phyloP scores from a whole-genome alignment of 2,797 vertebrate genomes.

The Chromis chromis region DNA sequence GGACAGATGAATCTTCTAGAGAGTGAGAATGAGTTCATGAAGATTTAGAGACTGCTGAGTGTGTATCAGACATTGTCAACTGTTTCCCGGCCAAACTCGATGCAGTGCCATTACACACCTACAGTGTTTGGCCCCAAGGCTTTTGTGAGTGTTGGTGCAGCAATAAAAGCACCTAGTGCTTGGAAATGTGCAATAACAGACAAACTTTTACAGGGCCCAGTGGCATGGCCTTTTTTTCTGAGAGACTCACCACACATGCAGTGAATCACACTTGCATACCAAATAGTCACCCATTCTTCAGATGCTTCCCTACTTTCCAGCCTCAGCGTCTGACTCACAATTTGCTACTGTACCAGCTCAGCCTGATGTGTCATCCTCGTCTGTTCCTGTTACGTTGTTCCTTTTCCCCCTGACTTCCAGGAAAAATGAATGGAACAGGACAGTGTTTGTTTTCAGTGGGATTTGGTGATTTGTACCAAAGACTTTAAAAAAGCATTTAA shows the following conservation, averaged over 20 bases:
- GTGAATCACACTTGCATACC: slow-evolving; percentile 63
- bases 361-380: slow-evolving; percentile 67
- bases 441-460: slow-evolving; percentile 74
- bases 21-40: slow-evolving; percentile 61
- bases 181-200: slow-evolving; percentile 84
- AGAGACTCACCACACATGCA: slow-evolving; percentile 65
- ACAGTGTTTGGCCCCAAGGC: slow-evolving; percentile 63
- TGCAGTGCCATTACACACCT: slow-evolving; percentile 66
- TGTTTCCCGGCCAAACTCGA: slow-evolving; percentile 52
- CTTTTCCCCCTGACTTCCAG: slow-evolving; percentile 62
- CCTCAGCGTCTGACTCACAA: slow-evolving; percentile 68
- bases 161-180: slow-evolving; percentile 79
- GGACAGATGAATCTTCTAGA: slow-evolving; percentile 49
- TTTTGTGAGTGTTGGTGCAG: slow-evolving; percentile 79
- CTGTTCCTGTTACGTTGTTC: slow-evolving; percentile 60
- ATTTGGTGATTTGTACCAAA: slow-evolving; percentile 58
- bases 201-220: slow-evolving; percentile 74
- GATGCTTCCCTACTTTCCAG: slow-evolving; percentile 70
- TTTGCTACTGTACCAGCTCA: slow-evolving; percentile 65
- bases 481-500: slow-evolving; percentile 49
- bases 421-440: slow-evolving; percentile 76
- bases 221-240: slow-evolving; percentile 66
- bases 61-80: slow-evolving; percentile 67
- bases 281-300: slow-evolving; percentile 77
- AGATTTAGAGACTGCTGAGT: slow-evolving; percentile 40